These are phyloP conservation scores for Machimus rusticus DNA, from an alignment of 2,888 invertebrate genomes.

Conservation along the genomic window DNA sequence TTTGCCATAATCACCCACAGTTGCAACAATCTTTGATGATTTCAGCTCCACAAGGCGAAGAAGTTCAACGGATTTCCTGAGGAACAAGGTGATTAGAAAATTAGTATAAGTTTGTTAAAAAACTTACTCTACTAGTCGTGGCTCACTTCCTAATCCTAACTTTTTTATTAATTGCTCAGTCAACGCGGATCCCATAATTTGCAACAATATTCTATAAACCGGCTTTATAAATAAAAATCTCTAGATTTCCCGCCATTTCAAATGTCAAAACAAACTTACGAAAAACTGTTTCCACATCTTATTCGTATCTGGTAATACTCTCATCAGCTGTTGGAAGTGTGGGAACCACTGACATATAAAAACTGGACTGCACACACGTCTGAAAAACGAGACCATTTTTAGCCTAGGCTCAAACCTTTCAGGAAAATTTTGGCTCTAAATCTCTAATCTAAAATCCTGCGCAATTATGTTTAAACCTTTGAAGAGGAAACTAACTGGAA, in stretches of 20 bases:
- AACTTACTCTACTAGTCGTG: constrained; percentile 54
- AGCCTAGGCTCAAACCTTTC: too few species aligned
- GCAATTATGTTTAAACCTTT: too few species aligned
- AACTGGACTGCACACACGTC: too few species aligned
- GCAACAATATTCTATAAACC: background rate
- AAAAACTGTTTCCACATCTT: background rate
- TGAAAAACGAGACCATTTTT: too few species aligned
- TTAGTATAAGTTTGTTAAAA: background rate
- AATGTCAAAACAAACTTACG: background rate
- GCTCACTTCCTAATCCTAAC: constrained; percentile 57
- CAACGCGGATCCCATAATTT: constrained; percentile 44
- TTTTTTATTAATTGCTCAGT: constrained; percentile 57
- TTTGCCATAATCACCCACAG: constrained; percentile 69
- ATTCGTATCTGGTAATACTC: background rate
- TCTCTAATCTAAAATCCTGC: too few species aligned
- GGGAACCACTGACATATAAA: too few species aligned
- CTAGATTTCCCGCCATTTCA: background rate
- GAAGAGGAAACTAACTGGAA: too few species aligned
- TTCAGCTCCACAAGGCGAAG: constrained; percentile 58
- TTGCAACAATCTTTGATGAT: constrained; percentile 55
- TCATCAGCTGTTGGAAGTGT: background rate
- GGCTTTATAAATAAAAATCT: background rate
- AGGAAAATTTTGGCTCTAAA: too few species aligned
- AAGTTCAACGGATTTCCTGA: constrained; percentile 59
- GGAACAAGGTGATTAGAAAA: background rate